A percentile compares a stretch with the other conserved stretches of the same genome.
Conservation (phyloP, 2,113 vertebrate species). For the Onychorhynchus coronatus region DNA sequence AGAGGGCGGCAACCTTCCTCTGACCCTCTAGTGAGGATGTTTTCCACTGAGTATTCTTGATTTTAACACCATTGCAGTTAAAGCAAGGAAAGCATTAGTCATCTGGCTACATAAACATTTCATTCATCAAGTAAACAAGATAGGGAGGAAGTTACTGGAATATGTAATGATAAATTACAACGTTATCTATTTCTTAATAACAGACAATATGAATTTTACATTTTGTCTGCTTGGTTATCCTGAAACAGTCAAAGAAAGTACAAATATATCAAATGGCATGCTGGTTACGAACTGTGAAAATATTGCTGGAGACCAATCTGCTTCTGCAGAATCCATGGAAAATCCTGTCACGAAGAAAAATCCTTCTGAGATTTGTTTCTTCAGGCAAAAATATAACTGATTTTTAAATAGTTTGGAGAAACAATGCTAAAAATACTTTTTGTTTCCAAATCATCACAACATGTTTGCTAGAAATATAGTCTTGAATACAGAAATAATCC, state of each 20-base stretch:
- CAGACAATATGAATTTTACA: background rate
- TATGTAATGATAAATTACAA: background rate
- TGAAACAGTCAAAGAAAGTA: background rate
- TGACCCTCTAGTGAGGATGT: background rate
- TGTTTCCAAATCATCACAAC: background rate
- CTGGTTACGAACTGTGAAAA: constrained; percentile 42
- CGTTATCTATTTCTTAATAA: background rate
- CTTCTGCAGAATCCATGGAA: constrained; percentile 1
- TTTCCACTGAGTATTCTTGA: background rate
- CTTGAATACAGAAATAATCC: background rate
- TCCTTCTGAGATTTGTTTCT: background rate
- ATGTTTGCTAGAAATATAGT: constrained; percentile 3
- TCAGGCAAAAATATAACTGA: constrained; percentile 21
- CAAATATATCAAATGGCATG: background rate
- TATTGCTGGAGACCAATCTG: background rate
- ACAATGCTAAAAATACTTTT: background rate
- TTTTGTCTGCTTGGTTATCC: background rate
- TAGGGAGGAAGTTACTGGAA: background rate
- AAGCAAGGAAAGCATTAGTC: background rate
- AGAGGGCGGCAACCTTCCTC: background rate
- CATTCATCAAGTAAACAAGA: background rate
- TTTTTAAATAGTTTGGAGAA: constrained; percentile 6
- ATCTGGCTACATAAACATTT: background rate
- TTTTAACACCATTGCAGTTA: background rate
- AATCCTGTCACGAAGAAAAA: background rate